Evolutionary conservation across 2,797 vertebrate species (phyloP), one percentile per base, ranked within the genome.

Genomic region (Bucorvus abyssinicus): DNA sequence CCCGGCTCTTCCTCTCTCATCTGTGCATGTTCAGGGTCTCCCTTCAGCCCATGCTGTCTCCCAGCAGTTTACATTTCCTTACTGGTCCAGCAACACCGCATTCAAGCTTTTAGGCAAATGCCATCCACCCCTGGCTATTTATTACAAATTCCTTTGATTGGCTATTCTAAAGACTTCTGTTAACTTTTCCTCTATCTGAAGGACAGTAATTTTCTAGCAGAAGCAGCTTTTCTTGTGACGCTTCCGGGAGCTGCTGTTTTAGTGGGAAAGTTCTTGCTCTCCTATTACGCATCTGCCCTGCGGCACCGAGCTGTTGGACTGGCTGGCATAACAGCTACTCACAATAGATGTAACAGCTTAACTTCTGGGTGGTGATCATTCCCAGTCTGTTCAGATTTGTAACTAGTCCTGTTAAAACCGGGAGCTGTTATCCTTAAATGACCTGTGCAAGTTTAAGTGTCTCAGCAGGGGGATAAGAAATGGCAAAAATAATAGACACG

Each of bases 381-480:
- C 20, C 16, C 38, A 90, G 40, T 42, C 52, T 32, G 40, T 47
- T 93, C 53, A 70, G 57, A 78, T 84, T 77, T 87, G 40, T 77
- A 86, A 75, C 53, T 52, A 91, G 50, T 56, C 63, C 79, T 44
- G 76, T 95, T 95, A 87, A 93, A 85, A 45, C 44, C 78, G 34
- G 36, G 40, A 95, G 79, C 20, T 60, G 19, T 82, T 97, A 84
- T 96, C 96, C 97, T 95, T 23, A 59, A 90, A 94, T 81, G 89
- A 96, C 91, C 93, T 69, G 42, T 27, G 50, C n/a, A 94, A 55
- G 32, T 14, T 89, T 42, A 93, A 90, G 7, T 84, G 73, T 85
- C 78, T 91, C 68, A 78, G 44, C 15, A 63, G 32, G 68, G 82
- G 94, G 71, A 96, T 88, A 95, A 92, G 67, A 84, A 90, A 96